These are phyloP conservation scores for Drosophila paracracens DNA, from an alignment of 2,888 invertebrate genomes.

Conservation along the genomic window DNA sequence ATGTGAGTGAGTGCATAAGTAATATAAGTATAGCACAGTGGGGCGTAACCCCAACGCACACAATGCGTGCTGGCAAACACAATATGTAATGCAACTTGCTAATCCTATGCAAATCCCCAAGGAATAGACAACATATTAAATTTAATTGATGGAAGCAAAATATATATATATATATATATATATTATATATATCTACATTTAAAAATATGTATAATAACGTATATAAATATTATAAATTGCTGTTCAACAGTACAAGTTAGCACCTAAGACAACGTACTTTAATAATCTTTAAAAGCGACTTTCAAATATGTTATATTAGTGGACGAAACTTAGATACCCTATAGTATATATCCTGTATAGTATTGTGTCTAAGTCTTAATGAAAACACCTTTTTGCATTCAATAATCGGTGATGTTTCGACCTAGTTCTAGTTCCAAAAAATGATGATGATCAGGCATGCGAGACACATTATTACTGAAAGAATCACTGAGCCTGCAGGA, in stretches of 20 bases:
- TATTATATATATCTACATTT: not conserved
- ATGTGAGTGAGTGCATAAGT: slow-evolving; percentile 7
- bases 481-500: not conserved
- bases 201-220: not conserved
- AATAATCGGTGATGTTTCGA: not conserved
- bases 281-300: not conserved
- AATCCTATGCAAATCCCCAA: slow-evolving; percentile 29
- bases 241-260: not conserved
- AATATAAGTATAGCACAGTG: slow-evolving; percentile 39
- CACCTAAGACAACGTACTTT: not conserved
- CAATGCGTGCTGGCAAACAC: slow-evolving; percentile 28
- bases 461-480: not conserved
- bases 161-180: not conserved
- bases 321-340: not conserved
- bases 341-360: not conserved
- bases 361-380: not conserved
- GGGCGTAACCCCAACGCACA: slow-evolving; percentile 29
- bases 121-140: slow-evolving; percentile 26
- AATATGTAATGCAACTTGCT: slow-evolving; percentile 54
- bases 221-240: not conserved
- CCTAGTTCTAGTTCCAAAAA: not conserved
- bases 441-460: not conserved
- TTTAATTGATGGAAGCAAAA: slow-evolving; percentile 5
- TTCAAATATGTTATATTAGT: not conserved
- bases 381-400: not conserved